phyloP scores from a whole-genome alignment of 2,888 invertebrate genomes.

The Ophion costatus region DNA sequence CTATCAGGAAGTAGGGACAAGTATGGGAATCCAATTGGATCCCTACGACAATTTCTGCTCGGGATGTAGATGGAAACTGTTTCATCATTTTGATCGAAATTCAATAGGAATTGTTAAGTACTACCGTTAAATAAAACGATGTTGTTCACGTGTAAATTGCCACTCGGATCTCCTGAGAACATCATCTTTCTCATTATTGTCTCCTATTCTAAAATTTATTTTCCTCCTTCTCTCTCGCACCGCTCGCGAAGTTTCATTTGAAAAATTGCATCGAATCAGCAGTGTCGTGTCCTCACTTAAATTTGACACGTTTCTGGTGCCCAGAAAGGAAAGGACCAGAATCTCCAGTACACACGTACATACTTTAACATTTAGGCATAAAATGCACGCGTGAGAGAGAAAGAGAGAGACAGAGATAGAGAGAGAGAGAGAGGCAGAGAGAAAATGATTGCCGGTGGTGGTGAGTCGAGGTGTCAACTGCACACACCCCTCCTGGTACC shows the following conservation, averaged over 20 bases:
- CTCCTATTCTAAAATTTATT: background rate
- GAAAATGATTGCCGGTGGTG: conserved; percentile 40
- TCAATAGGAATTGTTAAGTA: no score
- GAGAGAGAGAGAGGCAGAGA: conserved; percentile 18
- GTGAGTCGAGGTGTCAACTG: conserved; percentile 73
- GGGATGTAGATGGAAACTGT: no score
- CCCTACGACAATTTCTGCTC: no score
- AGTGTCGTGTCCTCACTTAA: conserved; percentile 39
- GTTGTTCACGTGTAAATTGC: no score
- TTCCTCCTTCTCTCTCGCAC: background rate
- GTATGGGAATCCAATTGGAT: no score
- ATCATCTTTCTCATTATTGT: background rate
- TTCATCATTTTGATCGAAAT: background rate
- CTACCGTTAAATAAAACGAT: no score
- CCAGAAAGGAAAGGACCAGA: conserved; percentile 33
- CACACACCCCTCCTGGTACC: conserved; percentile 68
- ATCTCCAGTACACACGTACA: conserved; percentile 2
- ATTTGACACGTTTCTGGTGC: conserved; percentile 58
- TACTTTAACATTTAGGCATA: conserved; percentile 29
- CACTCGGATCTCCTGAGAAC: background rate
- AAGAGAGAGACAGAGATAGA: conserved; percentile 19
- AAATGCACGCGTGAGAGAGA: conserved; percentile 6
- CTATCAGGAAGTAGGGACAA: no score
- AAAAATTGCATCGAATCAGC: conserved; percentile 33
- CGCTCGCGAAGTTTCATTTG: background rate